Evolutionary conservation across 2,888 invertebrate genomes (phyloP), one percentile per base, ranked within the genome.

Genomic region (Cantharis rustica): DNA sequence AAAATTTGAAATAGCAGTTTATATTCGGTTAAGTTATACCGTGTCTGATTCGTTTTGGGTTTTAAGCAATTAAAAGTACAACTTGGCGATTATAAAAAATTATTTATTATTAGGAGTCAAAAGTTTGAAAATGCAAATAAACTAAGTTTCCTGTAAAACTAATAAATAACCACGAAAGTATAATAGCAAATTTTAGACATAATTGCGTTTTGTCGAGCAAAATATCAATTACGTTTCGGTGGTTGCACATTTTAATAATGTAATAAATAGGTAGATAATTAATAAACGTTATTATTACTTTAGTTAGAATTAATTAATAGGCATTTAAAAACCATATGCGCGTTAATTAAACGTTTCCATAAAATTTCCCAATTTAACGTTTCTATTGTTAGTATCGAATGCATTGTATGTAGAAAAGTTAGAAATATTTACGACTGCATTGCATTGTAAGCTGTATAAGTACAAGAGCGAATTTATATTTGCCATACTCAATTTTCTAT

Each of bases 21-120:
- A 47, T n/a, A 13, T 47, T 47, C 75, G 76, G 75, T 76, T 72
- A 74, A 71, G 5, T 23, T 23, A 23, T 23, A 23, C 73, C 72
- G 77, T 80, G 79, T 78, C 78, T 76, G 76, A 76, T 78, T 64
- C 64, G 64, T 20, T 20, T 64, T 64, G 64, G 20, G 20, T 13
- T 64, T 20, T 20, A 2, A 64, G 20, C 17, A 20, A 20, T 64
- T 16, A 64, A 20, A 17, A 17, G 64, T 16, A 20, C 16, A 20
- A 16, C 17, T 64, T 47, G 47, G 10, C 20, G 64, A 64, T 64
- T 64, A 20, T 17, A 64, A 64, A 64, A 64, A 16, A 64, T 64
- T 47, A 47, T 31, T 23, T 47, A 47, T 47, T 47, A 47, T n/a
- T 47, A 47, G n/a, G 47, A n/a, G n/a, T 47, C 4, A n/a, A 47